Base-by-base conservation (phyloP, 2,113 vertebrate genomes). In the Elachura formosa region DNA sequence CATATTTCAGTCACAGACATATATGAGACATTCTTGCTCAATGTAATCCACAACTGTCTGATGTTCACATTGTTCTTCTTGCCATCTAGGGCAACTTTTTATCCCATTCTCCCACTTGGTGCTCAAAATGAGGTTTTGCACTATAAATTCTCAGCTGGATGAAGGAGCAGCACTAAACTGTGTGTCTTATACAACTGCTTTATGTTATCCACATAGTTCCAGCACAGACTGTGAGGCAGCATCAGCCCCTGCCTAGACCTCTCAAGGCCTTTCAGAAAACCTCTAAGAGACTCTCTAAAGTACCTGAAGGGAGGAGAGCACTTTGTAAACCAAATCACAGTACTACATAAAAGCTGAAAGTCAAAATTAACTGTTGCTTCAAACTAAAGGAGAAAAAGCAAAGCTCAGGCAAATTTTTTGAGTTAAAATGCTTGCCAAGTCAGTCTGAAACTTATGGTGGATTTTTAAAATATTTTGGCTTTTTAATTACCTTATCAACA, bases 51-150 rank as follows among this genome's bases (percentile, higher is more conserved):
- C 4, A 8, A 38, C 12, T 55, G 4, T 12, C 24, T 43, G 49
- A 52, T 8, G 23, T 34, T 87, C 11, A 48, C 4, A 6, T 17
- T 49, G 17, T 13, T 62, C 34, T 36, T 83, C 33, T 21, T 19
- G 20, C 10, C 55, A 52, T 23, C n/a, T 6, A 55, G 34, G 16
- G 18, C 3, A 43, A 24, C 20, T 38, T 84, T 61, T 51, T 16
- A 34, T 24, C 46, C 20, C 0, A 0, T 38, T 52, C 26, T 7
- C 25, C 12, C 19, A 15, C 34, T 10, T 52, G 24, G 17, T 3
- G 40, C n/a, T 66, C 67, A 38, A 46, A 49, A 19, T 14, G n/a
- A 54, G 34, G 6, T 34, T 66, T 9, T 66, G 14, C 14, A 10
- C 24, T 31, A 15, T 18, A 15, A 76, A 58, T 48, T 46, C 54